phyloP scores from a whole-genome alignment of 2,797 vertebrate genomes.

The Octomys mimax region DNA sequence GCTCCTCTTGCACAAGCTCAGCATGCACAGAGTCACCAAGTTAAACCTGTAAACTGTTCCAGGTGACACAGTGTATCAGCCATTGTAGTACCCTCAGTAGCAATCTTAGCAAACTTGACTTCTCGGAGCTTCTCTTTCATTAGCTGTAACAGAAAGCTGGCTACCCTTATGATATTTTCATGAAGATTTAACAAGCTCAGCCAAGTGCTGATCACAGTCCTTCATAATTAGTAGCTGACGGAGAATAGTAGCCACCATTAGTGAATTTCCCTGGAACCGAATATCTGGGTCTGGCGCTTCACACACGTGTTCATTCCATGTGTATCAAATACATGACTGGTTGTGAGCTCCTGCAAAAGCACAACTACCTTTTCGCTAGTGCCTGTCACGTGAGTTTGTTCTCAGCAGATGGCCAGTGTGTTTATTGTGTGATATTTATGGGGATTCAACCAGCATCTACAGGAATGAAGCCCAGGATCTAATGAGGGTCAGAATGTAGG shows the following conservation, averaged over 20 bases:
- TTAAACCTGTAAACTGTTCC: neutral
- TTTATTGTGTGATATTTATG: neutral
- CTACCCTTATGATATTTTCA: neutral
- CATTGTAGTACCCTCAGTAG: neutral
- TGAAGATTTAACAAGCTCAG: neutral
- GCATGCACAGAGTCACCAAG: neutral
- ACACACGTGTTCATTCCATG: neutral
- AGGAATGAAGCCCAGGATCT: neutral
- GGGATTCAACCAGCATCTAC: neutral
- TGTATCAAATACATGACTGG: neutral
- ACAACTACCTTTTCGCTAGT: neutral
- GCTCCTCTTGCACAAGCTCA: neutral
- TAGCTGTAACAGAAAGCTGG: neutral
- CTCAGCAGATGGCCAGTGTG: neutral
- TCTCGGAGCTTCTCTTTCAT: neutral
- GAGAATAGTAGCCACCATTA: neutral
- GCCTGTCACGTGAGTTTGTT: fast-evolving
- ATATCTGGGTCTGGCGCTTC: neutral
- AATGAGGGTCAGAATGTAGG: neutral
- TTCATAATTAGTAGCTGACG: neutral
- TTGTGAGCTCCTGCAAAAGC: neutral
- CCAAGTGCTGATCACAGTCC: neutral
- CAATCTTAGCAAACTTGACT: constrained; percentile 7
- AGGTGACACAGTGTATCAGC: neutral
- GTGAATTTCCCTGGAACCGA: neutral